Percentiles rank a stretch among this genome's conserved stretches.
Conservation (phyloP, 2,797 vertebrate genomes). For the Danio jaintianensis region DNA sequence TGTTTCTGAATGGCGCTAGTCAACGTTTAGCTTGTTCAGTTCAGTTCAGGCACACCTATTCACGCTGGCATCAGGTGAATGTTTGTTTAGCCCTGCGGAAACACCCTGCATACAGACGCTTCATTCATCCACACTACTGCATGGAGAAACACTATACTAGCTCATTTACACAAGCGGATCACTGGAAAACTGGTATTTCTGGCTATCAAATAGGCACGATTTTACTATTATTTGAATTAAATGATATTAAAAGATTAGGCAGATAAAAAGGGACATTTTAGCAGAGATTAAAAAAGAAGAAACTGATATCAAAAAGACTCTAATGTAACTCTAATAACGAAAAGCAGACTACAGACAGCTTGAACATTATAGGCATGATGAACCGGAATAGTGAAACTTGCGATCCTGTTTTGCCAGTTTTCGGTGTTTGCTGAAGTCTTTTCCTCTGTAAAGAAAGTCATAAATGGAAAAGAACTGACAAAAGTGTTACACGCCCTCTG, state of each 20-base stretch:
- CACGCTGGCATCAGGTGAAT: background rate
- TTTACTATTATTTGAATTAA: no score
- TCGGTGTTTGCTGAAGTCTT: background rate
- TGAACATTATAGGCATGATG: background rate
- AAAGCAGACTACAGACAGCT: background rate
- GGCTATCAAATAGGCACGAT: background rate
- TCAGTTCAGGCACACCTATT: background rate
- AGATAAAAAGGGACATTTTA: no score
- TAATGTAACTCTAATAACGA: background rate
- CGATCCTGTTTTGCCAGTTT: background rate
- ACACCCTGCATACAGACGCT: constrained; percentile 15
- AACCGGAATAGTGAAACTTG: background rate
- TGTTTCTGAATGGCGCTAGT: background rate
- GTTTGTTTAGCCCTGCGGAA: background rate
- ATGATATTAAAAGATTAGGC: no score
- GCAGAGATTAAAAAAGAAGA: no score
- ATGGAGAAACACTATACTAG: background rate
- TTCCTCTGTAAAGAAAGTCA: background rate
- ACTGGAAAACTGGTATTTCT: background rate
- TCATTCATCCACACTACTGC: constrained; percentile 8
- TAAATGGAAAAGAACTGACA: background rate
- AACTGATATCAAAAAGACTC: no score
- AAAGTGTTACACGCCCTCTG: background rate
- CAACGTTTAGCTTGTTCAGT: background rate
- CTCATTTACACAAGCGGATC: background rate